Percentiles rank a stretch among this genome's conserved stretches.
phyloP scores from a whole-genome alignment of 2,113 vertebrate species.

The Elachura formosa region DNA sequence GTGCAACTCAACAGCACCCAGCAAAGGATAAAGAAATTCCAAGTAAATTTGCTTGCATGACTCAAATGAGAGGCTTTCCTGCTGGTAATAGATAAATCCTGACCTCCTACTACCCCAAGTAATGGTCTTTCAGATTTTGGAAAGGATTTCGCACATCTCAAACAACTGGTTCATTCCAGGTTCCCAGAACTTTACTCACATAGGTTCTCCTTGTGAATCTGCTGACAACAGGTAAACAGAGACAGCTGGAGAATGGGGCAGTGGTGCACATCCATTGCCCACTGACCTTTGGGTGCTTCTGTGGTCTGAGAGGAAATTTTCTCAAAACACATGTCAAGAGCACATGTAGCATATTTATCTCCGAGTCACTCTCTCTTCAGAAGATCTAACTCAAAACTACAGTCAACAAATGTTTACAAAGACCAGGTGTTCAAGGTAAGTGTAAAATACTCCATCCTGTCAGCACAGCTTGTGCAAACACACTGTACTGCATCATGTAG shows the following conservation, averaged over 20 bases:
- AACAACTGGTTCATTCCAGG: not conserved
- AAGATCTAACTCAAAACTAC: not conserved
- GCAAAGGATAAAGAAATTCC: not conserved
- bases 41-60: not conserved
- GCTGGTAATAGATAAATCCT: not conserved
- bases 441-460: not conserved
- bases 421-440: not conserved
- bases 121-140: not conserved
- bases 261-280: too few relatives aligned
- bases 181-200: not conserved
- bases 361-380: not conserved
- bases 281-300: too few relatives aligned
- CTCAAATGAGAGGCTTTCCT: not conserved
- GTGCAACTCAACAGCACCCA: not conserved
- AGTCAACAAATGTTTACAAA: not conserved
- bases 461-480: conserved; percentile 7
- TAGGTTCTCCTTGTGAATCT: not conserved
- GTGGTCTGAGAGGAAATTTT: not conserved
- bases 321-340: not conserved
- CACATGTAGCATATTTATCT: not conserved
- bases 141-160: not conserved
- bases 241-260: not conserved
- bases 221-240: not conserved
- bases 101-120: not conserved
- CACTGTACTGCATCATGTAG: not conserved